phyloP scores from a whole-genome alignment of 2,888 invertebrate species.

The Polyploca ridens region DNA sequence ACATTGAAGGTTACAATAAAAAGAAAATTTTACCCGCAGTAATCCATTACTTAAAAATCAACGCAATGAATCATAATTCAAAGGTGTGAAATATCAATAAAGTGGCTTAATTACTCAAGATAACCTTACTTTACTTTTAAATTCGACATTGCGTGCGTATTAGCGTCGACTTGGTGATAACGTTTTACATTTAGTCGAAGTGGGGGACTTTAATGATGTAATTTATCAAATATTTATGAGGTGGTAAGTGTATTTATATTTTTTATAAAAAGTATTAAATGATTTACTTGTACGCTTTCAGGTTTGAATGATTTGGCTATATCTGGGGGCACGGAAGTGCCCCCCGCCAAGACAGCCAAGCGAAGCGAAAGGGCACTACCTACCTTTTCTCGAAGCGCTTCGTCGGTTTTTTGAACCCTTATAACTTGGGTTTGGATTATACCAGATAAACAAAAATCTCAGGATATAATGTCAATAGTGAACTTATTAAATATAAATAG shows the following conservation, averaged over 20 bases:
- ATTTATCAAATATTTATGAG: constrained; percentile 57
- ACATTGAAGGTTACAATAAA: background rate
- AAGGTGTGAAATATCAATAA: constrained; percentile 44
- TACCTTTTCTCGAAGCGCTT: too few relatives aligned
- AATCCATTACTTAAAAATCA: background rate
- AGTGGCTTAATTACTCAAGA: constrained; percentile 69
- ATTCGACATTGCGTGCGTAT: constrained; percentile 67
- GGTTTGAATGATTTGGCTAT: background rate
- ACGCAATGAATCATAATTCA: constrained; percentile 8
- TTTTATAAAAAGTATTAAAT: constrained; percentile 13
- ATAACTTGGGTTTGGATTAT: too few relatives aligned
- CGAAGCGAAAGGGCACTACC: too few relatives aligned
- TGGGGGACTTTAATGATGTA: constrained; percentile 37
- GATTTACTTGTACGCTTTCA: constrained; percentile 3
- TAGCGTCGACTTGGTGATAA: constrained; percentile 65
- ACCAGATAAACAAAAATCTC: too few relatives aligned
- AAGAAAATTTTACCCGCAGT: background rate
- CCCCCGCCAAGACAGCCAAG: too few relatives aligned
- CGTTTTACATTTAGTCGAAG: constrained; percentile 45
- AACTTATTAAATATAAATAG: too few relatives aligned
- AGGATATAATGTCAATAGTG: too few relatives aligned
- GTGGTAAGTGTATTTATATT: constrained; percentile 11
- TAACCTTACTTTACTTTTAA: constrained; percentile 57
- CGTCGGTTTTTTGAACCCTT: too few relatives aligned
- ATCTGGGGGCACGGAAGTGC: too few relatives aligned